A percentile compares a stretch with the other conserved stretches of the same genome.
phyloP scores from a whole-genome alignment of 2,113 vertebrate species.

The Cololabis saira region DNA sequence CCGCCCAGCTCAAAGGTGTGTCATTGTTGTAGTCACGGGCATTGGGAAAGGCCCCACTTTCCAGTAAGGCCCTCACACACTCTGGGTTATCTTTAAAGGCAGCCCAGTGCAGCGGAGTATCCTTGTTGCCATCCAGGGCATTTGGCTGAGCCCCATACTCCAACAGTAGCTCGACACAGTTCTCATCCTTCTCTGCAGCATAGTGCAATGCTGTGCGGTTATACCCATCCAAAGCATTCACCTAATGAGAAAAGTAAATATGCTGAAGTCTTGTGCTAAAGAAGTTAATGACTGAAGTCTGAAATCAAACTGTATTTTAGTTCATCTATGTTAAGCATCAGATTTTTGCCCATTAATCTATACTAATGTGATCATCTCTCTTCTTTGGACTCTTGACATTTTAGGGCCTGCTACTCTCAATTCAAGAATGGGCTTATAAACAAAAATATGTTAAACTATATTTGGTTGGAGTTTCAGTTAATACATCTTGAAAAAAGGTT shows the following conservation, averaged over 20 bases:
- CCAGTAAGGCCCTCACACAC: constrained; percentile 89
- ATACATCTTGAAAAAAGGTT: no score
- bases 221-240: constrained; percentile 96
- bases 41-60: constrained; percentile 89
- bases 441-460: no score
- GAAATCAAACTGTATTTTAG: not conserved
- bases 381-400: no score
- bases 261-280: not conserved
- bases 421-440: no score
- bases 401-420: no score
- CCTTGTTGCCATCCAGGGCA: constrained; percentile 92
- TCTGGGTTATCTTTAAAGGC: constrained; percentile 95
- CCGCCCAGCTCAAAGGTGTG: constrained; percentile 96
- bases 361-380: no score
- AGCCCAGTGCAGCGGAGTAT: constrained; percentile 96
- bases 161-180: constrained; percentile 92
- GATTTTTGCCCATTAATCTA: no score
- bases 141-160: constrained; percentile 93
- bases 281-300: not conserved
- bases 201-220: constrained; percentile 96
- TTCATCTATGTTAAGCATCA: no score
- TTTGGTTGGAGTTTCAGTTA: no score
- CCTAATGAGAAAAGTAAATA: constrained; percentile 74
- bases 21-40: constrained; percentile 93
- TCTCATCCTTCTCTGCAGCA: constrained; percentile 93